Conservation (phyloP, 2,113 vertebrate species). For the Lipotes vexillifer region DNA sequence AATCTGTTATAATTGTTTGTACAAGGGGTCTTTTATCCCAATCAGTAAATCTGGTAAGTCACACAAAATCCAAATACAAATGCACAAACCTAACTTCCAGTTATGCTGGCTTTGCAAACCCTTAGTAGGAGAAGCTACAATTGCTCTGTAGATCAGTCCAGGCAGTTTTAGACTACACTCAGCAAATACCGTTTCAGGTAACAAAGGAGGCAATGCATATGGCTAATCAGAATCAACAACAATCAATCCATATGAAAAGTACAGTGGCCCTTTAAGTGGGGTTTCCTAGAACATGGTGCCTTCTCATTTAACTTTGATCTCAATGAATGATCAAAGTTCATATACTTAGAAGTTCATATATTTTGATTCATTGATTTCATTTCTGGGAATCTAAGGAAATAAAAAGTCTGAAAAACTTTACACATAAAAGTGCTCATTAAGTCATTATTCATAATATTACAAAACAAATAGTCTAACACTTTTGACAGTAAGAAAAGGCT, state of each 20-base stretch:
- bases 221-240: not conserved
- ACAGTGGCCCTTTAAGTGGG: not conserved
- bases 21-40: not conserved
- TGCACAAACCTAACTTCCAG: not conserved
- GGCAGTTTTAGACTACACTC: not conserved
- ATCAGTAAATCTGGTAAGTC: not conserved
- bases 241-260: not conserved
- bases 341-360: not conserved
- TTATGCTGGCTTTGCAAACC: not conserved
- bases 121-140: not conserved
- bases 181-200: not conserved
- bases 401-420: constrained; percentile 3
- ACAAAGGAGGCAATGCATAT: not conserved
- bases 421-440: not conserved
- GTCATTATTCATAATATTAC: not conserved
- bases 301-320: not conserved
- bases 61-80: not conserved
- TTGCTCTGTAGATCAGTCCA: not conserved
- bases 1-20: not conserved
- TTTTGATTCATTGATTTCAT: constrained; percentile 25
- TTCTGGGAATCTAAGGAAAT: constrained; percentile 26
- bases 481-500: not conserved
- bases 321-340: not conserved
- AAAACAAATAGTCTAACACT: not conserved
- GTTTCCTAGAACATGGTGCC: not conserved